Conservation (phyloP, 2,888 invertebrate genomes). For the Drosophila barbarae region DNA sequence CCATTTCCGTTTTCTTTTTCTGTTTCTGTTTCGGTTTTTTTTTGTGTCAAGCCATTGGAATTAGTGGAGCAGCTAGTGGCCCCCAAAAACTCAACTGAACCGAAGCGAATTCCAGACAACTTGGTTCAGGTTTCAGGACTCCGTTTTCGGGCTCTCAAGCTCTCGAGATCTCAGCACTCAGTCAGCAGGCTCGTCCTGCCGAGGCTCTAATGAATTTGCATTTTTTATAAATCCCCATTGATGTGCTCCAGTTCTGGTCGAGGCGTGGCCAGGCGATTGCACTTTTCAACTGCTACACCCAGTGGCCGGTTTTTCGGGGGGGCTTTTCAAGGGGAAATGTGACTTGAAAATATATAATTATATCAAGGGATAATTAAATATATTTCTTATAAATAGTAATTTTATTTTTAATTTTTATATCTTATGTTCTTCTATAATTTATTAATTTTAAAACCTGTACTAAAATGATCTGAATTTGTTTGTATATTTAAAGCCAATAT, state of each 20-base stretch:
- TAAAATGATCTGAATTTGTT: too few species aligned
- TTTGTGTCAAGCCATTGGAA: slow-evolving; percentile 36
- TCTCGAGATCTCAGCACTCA: slow-evolving; percentile 26
- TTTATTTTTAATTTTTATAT: neutral
- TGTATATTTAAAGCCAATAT: neutral
- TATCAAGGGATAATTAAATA: neutral
- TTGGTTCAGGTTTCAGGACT: slow-evolving; percentile 4
- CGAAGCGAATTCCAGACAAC: slow-evolving; percentile 1
- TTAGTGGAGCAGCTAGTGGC: slow-evolving; percentile 31
- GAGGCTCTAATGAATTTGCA: slow-evolving; percentile 71
- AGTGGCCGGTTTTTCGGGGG: neutral
- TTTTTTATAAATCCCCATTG: slow-evolving; percentile 73
- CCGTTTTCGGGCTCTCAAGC: slow-evolving; percentile 14
- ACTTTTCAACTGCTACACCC: slow-evolving; percentile 34
- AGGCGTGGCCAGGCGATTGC: slow-evolving; percentile 54
- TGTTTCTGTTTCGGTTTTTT: neutral
- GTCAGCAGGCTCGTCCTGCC: slow-evolving; percentile 30
- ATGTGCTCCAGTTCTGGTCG: slow-evolving; percentile 61
- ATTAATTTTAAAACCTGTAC: too few species aligned
- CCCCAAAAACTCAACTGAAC: slow-evolving; percentile 12
- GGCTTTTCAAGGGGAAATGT: neutral
- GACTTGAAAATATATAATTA: neutral
- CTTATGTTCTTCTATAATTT: too few species aligned
- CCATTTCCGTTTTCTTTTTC: slow-evolving; percentile 7
- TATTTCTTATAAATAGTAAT: neutral